Evolutionary conservation across 2,888 invertebrate species (phyloP), one percentile per base, ranked within the genome.

Genomic region (Lamellibrachia columna): DNA sequence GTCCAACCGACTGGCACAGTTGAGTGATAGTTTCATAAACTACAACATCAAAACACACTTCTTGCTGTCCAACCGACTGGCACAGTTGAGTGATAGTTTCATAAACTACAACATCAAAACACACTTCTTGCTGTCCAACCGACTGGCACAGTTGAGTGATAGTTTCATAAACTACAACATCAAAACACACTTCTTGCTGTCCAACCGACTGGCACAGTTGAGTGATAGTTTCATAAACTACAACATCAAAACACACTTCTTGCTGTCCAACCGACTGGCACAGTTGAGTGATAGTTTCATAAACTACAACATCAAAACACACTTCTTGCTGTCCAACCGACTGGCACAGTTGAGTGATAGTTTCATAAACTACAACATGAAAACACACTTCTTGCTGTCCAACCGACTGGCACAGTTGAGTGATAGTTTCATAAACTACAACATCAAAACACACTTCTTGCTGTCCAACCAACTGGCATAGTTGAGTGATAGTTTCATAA

Each of bases 41-140:
- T n/a, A 98, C 93, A 99, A 99, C 95, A 98, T 99, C 90, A 97
- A 98, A 93, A 97, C 97, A 93, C 97, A 98, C 52, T 99, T 99
- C 96, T 97, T 98, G 60, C 97, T 99, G 52, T 97, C 98, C 0
- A 98, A 98, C 93, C 98, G 98, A 52, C 97, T 99, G 75, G 98
- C 99, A 52, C 98, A 98, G 98, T 98, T 96, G 96, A 91, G 75
- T 75, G 22, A 75, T 15, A 22, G 75, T 75, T 75, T 75, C 22
- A 22, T 22, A 75, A 75, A 75, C 22, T 75, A 75, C 22, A 40
- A 40, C 40, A 40, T 40, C 90, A 97, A 98, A 93, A 97, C 97
- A 93, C 97, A 98, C 52, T 99, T 99, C 96, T 97, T 98, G 60
- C 97, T 99, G 52, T 97, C 98, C 0, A 98, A 98, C 93, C 98